Percentiles rank a stretch among this genome's conserved stretches.
Conservation (phyloP, 2,113 vertebrate species). For the Nothobranchius furzeri region DNA sequence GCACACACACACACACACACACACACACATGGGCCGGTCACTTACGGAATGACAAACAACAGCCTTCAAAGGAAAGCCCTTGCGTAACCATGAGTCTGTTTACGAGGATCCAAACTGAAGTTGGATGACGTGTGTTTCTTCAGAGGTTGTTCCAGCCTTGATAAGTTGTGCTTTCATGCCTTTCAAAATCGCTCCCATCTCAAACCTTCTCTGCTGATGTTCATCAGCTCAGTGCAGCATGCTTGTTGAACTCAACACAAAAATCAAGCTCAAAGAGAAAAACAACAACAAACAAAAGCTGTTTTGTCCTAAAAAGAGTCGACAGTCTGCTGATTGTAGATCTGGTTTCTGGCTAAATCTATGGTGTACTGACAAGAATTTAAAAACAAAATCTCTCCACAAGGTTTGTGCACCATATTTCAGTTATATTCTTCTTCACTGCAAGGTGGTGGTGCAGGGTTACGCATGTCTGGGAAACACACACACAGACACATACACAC, state of each 20-base stretch:
- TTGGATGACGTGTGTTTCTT: slow-evolving; percentile 28
- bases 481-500: not conserved
- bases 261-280: not conserved
- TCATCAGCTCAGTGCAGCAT: slow-evolving; percentile 48
- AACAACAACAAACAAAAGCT: slow-evolving; percentile 1
- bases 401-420: not conserved
- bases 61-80: slow-evolving; percentile 62
- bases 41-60: slow-evolving; percentile 64
- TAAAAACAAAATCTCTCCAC: not conserved
- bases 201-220: slow-evolving; percentile 26
- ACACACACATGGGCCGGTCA: slow-evolving; percentile 13
- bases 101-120: slow-evolving; percentile 57
- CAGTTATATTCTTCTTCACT: not conserved
- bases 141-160: not conserved
- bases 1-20: too few relatives aligned
- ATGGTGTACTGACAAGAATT: not conserved
- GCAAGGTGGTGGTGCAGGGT: not conserved
- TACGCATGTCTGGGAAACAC: not conserved
- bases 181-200: slow-evolving; percentile 35
- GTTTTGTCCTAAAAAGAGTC: not conserved
- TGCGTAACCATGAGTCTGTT: slow-evolving; percentile 58
- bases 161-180: slow-evolving; percentile 13
- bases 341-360: not conserved
- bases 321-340: not conserved
- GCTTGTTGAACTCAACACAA: slow-evolving; percentile 18